Base-by-base conservation (phyloP, 2,113 vertebrate species). In the Phyllostomus discolor region DNA sequence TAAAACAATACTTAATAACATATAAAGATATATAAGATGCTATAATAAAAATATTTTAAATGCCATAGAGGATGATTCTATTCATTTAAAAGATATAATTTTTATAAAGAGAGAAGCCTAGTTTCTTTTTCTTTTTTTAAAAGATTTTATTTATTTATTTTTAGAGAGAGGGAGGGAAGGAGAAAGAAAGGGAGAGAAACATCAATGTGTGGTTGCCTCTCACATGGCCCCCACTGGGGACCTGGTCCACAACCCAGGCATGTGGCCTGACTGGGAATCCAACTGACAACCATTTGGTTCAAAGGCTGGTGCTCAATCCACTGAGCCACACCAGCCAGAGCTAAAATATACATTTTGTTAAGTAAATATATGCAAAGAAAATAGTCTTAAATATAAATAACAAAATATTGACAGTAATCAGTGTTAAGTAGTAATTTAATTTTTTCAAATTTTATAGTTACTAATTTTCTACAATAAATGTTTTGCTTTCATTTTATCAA, bases 1-100 rank as follows among this genome's bases (percentile, higher is more conserved):
- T n/a, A 88, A 85, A 94, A 73, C 78, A 95, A 90, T 80, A 88
- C 1, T 73, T 79, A 84, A 64, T 79, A 84, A 70, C 11, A 88
- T 52, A 1, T 35, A 73, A 73, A 75, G 82, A 66, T 41, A 64
- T 33, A 22, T 91, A 48, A 67, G 26, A 93, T 83, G 19, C 4
- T 72, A 41, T n/a, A 87, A 64, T 57, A 73, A 93, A 66, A 87
- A 83, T 41, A 26, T 41, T 75, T 43, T 64, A 64, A 80, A 54
- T 52, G 10, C 24, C 57, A 50, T 11, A 82, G 10, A 50, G 5
- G 81, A 91, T 48, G 15, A 54, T 78, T 75, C 54, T 78, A 57
- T 43, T 73, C 46, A 57, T 57, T 95, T 92, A 66, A 84, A 78
- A 84, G 62, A 83, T 7, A n/a, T 10, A 87, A 28, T 54, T 88